phyloP scores from a whole-genome alignment of 2,888 invertebrate genomes.

The Catocala fraxini region DNA sequence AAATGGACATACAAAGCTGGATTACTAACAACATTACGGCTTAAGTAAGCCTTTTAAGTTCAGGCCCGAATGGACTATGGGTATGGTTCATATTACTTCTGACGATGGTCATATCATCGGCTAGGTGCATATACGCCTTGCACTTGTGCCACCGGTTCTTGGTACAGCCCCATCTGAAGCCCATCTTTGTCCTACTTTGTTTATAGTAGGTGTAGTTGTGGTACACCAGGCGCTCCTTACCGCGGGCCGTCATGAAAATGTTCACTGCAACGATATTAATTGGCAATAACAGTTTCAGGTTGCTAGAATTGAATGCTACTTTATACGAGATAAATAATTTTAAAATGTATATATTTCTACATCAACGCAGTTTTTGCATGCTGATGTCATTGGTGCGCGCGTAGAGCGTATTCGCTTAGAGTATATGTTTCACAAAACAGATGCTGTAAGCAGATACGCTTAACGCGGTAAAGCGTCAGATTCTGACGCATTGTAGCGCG shows the following conservation, averaged over 20 bases:
- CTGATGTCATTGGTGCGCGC: no score
- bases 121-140: conserved; percentile 78
- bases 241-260: conserved; percentile 83
- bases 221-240: conserved; percentile 78
- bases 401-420: no score
- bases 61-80: conserved; percentile 66
- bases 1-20: conserved; percentile 6
- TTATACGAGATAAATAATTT: neutral
- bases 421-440: no score
- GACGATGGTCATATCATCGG: conserved; percentile 80
- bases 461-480: no score
- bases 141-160: conserved; percentile 83
- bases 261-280: conserved; percentile 73
- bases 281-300: conserved; percentile 8
- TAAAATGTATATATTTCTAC: no score
- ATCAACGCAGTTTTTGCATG: no score
- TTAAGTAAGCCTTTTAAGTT: conserved; percentile 37
- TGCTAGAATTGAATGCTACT: neutral
- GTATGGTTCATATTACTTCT: conserved; percentile 81
- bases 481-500: no score
- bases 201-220: conserved; percentile 81
- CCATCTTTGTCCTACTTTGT: conserved; percentile 74
- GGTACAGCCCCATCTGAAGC: conserved; percentile 83
- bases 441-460: no score
- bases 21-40: neutral